Conservation (phyloP, 2,888 invertebrate species). For the Yponomeuta plumbellus region DNA sequence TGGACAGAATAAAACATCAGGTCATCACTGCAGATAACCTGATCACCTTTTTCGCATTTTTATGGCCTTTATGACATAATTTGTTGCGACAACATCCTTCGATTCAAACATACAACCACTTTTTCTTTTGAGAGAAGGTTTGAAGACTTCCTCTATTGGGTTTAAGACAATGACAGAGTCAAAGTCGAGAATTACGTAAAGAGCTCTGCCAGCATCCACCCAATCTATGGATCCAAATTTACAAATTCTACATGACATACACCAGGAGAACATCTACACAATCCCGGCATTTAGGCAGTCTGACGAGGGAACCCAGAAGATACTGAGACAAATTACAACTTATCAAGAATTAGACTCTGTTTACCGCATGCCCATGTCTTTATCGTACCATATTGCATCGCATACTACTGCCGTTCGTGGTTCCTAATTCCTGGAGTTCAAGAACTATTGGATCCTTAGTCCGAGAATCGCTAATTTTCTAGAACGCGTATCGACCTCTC, state of each 20-base stretch:
- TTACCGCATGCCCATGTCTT: conserved; percentile 1
- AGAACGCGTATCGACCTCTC: not conserved
- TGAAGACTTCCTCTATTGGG: not conserved
- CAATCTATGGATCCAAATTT: not conserved
- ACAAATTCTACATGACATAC: not conserved
- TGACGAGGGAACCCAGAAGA: not conserved
- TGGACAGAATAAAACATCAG: not conserved
- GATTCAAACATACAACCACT: not conserved
- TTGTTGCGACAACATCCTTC: not conserved
- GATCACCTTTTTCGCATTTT: not conserved
- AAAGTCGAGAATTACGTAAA: not conserved
- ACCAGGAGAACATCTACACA: not conserved
- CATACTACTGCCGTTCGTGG: not conserved
- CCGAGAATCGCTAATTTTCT: not conserved
- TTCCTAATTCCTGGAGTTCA: not conserved
- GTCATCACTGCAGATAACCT: not conserved
- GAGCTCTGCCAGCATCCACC: not conserved
- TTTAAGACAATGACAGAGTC: not conserved
- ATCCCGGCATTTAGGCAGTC: not conserved
- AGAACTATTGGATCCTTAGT: not conserved
- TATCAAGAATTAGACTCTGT: not conserved
- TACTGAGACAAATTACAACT: not conserved
- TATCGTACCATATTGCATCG: not conserved
- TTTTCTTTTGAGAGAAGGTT: not conserved
- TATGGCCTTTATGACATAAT: not conserved